phyloP scores from a whole-genome alignment of 2,113 vertebrate species.

The Machaerirhynchus nigripectus region DNA sequence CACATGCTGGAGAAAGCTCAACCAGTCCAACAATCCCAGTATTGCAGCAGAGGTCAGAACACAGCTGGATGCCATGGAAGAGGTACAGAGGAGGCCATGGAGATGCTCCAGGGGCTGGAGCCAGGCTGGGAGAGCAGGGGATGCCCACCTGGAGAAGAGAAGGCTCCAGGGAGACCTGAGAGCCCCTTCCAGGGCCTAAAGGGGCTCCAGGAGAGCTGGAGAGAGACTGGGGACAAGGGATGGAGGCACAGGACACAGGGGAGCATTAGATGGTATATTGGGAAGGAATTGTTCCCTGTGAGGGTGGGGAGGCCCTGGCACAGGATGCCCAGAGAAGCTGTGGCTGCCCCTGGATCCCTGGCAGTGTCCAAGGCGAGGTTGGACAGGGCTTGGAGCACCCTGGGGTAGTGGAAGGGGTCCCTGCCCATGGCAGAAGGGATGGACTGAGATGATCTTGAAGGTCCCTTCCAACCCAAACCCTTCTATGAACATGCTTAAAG shows the following conservation, averaged over 20 bases:
- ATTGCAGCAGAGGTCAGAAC: background rate
- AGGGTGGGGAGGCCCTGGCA: background rate
- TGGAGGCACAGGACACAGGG: background rate
- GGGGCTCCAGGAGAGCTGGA: background rate
- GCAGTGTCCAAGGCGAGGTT: rapidly evolving
- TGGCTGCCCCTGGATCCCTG: background rate
- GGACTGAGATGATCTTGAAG: background rate
- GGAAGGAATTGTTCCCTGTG: rapidly evolving
- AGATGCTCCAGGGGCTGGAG: background rate
- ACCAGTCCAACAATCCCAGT: background rate
- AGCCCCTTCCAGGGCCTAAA: rapidly evolving
- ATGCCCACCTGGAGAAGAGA: background rate
- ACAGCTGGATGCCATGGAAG: background rate
- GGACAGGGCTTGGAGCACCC: rapidly evolving
- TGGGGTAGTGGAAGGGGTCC: background rate
- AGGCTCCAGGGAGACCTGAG: background rate
- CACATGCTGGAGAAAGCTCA: rapidly evolving
- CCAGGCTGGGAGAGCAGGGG: background rate
- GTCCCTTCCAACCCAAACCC: background rate
- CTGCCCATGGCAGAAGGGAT: background rate
- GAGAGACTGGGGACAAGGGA: background rate
- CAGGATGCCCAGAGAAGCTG: background rate
- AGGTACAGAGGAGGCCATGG: background rate
- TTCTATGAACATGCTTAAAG: background rate
- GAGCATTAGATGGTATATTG: background rate